Evolutionary conservation across 2,113 vertebrate species (phyloP).

Genomic region (Perccottus glenii): DNA sequence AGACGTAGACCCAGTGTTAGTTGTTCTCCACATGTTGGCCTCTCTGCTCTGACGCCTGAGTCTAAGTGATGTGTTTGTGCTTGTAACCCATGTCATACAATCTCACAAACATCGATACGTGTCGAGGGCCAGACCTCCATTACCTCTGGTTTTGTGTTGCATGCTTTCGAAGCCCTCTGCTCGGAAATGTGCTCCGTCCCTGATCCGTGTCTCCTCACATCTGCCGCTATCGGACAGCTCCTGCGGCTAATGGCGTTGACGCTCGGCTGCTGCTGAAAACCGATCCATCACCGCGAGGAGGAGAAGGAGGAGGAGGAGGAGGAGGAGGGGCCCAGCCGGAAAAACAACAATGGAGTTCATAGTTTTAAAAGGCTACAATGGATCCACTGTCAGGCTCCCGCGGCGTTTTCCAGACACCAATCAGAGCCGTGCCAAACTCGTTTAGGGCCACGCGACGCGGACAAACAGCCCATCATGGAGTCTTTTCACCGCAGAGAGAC

Average conservation of each 20-base stretch:
- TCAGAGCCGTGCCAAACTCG: conserved; percentile 71
- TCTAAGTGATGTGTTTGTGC: conserved; percentile 31
- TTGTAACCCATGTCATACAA: conserved; percentile 48
- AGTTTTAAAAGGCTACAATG: conserved; percentile 77
- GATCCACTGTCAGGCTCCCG: conserved; percentile 73
- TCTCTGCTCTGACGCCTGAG: not conserved
- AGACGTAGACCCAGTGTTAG: not conserved
- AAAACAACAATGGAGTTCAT: conserved; percentile 74
- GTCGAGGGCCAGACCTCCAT: conserved; percentile 58
- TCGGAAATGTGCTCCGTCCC: conserved; percentile 51
- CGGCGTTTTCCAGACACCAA: conserved; percentile 66
- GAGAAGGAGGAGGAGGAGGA: conserved; percentile 35
- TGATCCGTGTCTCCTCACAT: conserved; percentile 60
- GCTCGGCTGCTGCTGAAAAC: conserved; percentile 68
- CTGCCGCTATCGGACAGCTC: conserved; percentile 52
- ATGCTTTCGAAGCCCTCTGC: conserved; percentile 54
- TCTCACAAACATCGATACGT: conserved; percentile 64
- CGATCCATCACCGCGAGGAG: conserved; percentile 74
- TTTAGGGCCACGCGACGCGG: conserved; percentile 54
- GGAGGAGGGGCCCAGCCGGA: conserved; percentile 42
- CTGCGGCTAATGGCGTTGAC: conserved; percentile 72
- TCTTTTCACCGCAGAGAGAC: conserved; percentile 32
- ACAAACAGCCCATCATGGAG: conserved; percentile 71
- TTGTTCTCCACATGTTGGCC: not conserved
- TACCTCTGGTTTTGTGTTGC: conserved; percentile 69